phyloP scores from a whole-genome alignment of 2,113 vertebrate species.

The Chaetodon trifascialis region DNA sequence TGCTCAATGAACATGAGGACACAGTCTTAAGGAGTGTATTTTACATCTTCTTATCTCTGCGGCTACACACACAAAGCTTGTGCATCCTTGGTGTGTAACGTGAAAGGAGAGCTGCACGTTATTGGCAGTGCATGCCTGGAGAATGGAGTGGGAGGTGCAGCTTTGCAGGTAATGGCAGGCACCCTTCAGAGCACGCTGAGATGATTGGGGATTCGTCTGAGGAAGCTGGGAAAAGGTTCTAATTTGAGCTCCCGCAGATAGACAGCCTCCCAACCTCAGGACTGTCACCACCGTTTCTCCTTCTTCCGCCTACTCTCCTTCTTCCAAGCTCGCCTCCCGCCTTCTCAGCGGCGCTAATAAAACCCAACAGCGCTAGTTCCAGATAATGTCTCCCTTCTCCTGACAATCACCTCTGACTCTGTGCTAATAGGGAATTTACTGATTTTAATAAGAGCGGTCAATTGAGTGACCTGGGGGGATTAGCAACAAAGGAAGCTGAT shows the following conservation, averaged over 20 bases:
- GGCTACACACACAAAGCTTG: constrained; percentile 29
- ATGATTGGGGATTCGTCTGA: constrained; percentile 42
- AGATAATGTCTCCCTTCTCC: constrained; percentile 68
- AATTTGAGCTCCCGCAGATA: constrained; percentile 58
- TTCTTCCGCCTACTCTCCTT: constrained; percentile 17
- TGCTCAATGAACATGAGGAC: constrained; percentile 53
- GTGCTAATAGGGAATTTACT: constrained; percentile 77
- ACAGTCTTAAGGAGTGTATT: constrained; percentile 41
- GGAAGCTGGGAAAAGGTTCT: constrained; percentile 54
- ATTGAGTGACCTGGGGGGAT: constrained; percentile 68
- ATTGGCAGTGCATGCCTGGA: constrained; percentile 25
- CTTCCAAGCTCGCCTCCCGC: not conserved
- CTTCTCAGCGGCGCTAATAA: constrained; percentile 61
- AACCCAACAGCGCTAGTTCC: constrained; percentile 38
- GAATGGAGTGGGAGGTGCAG: constrained; percentile 58
- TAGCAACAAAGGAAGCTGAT: constrained; percentile 71
- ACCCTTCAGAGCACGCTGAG: constrained; percentile 45
- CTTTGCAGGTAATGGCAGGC: constrained; percentile 52
- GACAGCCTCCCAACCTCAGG: constrained; percentile 17
- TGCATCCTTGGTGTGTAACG: constrained; percentile 31
- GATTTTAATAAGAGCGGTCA: constrained; percentile 82
- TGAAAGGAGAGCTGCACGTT: constrained; percentile 33
- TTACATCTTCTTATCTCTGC: constrained; percentile 36
- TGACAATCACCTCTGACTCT: constrained; percentile 79
- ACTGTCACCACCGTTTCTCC: constrained; percentile 8